Conservation (phyloP, 2,888 invertebrate genomes). For the Sminthurides aquaticus region DNA sequence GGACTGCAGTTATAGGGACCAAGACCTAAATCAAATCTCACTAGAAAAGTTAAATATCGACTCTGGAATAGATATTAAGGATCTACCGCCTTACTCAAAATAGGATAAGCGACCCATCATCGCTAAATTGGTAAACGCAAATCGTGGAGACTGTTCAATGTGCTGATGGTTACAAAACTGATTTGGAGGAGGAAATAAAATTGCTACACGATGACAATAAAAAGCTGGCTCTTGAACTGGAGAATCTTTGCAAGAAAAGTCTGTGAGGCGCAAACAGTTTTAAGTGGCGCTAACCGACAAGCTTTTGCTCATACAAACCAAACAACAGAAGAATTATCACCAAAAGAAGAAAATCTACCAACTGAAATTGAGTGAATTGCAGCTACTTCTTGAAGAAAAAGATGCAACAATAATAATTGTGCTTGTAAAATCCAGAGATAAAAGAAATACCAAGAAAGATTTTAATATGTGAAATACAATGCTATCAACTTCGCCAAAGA, state of each 20-base stretch:
- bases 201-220: slow-evolving; percentile 17
- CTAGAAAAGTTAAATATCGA: slow-evolving; percentile 32
- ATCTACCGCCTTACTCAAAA: slow-evolving; percentile 16
- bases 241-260: too few species aligned
- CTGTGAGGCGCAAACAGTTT: too few species aligned
- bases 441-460: slow-evolving; percentile 10
- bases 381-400: too few species aligned
- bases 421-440: too few species aligned
- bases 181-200: slow-evolving; percentile 14
- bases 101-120: background rate
- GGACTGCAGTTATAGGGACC: slow-evolving; percentile 3
- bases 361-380: too few species aligned
- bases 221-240: background rate
- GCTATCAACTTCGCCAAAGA: background rate
- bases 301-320: too few species aligned
- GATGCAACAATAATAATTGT: too few species aligned
- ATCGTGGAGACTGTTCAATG: too few species aligned
- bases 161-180: slow-evolving; percentile 10
- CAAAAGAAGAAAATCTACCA: too few species aligned
- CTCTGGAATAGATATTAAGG: slow-evolving; percentile 41
- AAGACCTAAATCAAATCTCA: slow-evolving; percentile 8
- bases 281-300: too few species aligned
- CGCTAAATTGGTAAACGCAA: too few species aligned
- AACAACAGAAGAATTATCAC: too few species aligned
- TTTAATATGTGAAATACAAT: background rate